phyloP scores from a whole-genome alignment of 2,797 vertebrate species.

The Melopsittacus undulatus region DNA sequence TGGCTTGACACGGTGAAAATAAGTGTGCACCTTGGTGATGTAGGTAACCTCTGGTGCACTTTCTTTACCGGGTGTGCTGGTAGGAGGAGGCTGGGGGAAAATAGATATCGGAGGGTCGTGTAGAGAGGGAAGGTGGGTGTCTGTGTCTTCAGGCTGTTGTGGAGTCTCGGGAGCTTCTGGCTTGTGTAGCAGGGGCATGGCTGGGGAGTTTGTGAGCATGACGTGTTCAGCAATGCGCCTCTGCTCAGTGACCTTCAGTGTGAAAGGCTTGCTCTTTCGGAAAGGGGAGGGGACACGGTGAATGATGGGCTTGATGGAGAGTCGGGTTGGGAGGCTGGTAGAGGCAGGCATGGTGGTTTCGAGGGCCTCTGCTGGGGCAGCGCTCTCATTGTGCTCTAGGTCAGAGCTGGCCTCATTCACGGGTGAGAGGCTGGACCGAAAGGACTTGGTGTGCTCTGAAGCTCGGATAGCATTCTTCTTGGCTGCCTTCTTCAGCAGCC shows the following conservation, averaged over 20 bases:
- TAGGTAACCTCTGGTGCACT: constrained; percentile 70
- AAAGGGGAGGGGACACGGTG: constrained; percentile 73
- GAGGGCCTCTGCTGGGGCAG: neutral
- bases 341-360: neutral
- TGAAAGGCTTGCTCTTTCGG: constrained; percentile 63
- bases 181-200: neutral
- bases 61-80: constrained; percentile 55
- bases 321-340: constrained; percentile 64
- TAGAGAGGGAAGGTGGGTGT: neutral
- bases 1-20: constrained; percentile 40
- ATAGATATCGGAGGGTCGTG: neutral
- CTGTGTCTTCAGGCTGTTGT: neutral
- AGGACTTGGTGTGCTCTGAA: constrained; percentile 78
- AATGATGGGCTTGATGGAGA: constrained; percentile 58
- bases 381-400: constrained; percentile 67
- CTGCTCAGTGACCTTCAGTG: constrained; percentile 65
- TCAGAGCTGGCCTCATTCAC: constrained; percentile 91
- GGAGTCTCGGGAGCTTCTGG: neutral
- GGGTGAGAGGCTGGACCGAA: constrained; percentile 88
- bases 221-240: constrained; percentile 69
- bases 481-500: constrained; percentile 86
- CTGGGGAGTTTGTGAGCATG: neutral
- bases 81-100: constrained; percentile 53
- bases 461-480: constrained; percentile 76
- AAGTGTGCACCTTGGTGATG: constrained; percentile 41